Conservation (phyloP, 2,113 vertebrate genomes). For the Leucoraja erinaceus region DNA sequence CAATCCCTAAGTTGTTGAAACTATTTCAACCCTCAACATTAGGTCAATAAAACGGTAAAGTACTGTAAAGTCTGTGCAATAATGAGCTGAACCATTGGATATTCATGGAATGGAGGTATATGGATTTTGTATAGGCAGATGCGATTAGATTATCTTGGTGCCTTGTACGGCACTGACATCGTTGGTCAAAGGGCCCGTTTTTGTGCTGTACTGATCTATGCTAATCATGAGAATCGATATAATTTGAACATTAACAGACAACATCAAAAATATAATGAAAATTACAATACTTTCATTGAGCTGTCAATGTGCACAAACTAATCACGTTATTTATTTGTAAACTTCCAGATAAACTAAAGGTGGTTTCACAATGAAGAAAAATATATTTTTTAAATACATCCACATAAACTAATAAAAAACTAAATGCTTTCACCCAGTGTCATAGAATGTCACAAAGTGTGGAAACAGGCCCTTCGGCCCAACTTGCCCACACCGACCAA, state of each 20-base stretch:
- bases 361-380: neutral
- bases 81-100: neutral
- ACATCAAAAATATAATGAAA: too few relatives aligned
- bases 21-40: neutral
- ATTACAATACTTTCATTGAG: neutral
- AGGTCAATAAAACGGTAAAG: neutral
- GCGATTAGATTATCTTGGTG: too few relatives aligned
- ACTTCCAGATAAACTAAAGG: neutral
- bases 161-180: too few relatives aligned
- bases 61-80: neutral
- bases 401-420: neutral
- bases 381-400: neutral
- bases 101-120: too few relatives aligned
- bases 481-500: too few relatives aligned
- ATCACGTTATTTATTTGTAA: neutral
- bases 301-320: neutral
- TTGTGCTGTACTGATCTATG: too few relatives aligned
- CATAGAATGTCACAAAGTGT: too few relatives aligned
- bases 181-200: too few relatives aligned
- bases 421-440: neutral
- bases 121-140: too few relatives aligned
- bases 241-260: neutral
- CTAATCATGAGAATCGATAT: neutral
- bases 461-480: too few relatives aligned
- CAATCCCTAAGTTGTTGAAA: neutral